Conservation (phyloP, 53 echinoderm and acorn worm genomes). For the Holothuria leucospilota region DNA sequence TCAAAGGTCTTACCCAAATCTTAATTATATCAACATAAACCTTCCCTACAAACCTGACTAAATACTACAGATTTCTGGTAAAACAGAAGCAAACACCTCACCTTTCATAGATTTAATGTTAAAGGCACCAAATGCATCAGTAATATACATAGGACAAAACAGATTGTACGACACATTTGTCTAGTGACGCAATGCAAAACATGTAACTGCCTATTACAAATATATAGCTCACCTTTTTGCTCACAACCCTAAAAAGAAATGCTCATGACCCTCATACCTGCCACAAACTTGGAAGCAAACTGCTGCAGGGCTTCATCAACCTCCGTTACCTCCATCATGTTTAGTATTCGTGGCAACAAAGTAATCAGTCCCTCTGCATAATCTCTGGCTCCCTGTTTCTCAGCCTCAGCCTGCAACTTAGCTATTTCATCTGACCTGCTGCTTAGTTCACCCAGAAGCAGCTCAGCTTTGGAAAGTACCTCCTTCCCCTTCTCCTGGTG, state of each 20-base stretch:
- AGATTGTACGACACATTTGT: too few relatives aligned
- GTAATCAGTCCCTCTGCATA: conserved; percentile 83
- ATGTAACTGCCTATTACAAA: too few relatives aligned
- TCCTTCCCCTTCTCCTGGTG: conserved; percentile 3
- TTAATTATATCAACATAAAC: too few relatives aligned
- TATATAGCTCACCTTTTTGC: too few relatives aligned
- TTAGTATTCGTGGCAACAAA: conserved; percentile 76
- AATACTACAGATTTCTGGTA: too few relatives aligned
- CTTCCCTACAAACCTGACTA: too few relatives aligned
- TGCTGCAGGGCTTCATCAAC: conserved; percentile 83
- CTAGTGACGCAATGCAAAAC: too few relatives aligned
- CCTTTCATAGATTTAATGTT: too few relatives aligned
- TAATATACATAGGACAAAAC: too few relatives aligned
- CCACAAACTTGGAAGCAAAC: conserved; percentile 92
- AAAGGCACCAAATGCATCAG: too few relatives aligned
- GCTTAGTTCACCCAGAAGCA: conserved; percentile 9
- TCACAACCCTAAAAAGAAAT: background rate
- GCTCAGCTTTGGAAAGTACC: background rate
- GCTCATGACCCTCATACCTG: conserved; percentile 57
- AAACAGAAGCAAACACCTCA: too few relatives aligned
- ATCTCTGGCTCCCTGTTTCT: conserved; percentile 86
- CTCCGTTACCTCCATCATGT: conserved; percentile 67
- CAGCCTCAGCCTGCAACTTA: conserved; percentile 76
- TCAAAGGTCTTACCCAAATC: too few relatives aligned
- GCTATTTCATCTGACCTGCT: conserved; percentile 55